Conservation (phyloP, 1,140 invertebrate genomes). For the Formica selysi region DNA sequence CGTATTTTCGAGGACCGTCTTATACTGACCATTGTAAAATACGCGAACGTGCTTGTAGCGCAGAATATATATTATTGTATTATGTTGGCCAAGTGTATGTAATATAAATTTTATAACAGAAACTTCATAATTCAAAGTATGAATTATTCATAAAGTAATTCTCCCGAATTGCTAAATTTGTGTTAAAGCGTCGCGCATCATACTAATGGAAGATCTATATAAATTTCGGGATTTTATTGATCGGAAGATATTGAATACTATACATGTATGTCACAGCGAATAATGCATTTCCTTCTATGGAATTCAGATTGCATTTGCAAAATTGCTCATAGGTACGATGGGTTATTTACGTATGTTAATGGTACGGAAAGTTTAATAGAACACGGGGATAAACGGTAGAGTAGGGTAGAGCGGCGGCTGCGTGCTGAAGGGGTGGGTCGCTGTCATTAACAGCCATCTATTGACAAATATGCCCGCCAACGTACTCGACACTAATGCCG, state of each 20-base stretch:
- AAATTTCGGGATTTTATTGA: neutral
- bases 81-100: neutral
- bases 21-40: slow-evolving; percentile 31
- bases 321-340: neutral
- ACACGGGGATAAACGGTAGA: slow-evolving; percentile 55
- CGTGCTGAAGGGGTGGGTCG: slow-evolving; percentile 61
- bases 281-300: slow-evolving; percentile 1
- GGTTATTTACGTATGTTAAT: slow-evolving; percentile 54
- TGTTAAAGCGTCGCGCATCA: neutral
- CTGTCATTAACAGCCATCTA: slow-evolving; percentile 78
- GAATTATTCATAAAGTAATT: neutral
- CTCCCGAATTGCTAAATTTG: neutral
- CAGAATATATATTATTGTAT: slow-evolving; percentile 9
- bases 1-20: slow-evolving; percentile 1
- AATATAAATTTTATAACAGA: slow-evolving; percentile 17
- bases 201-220: neutral
- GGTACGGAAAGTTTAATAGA: slow-evolving; percentile 50
- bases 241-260: neutral
- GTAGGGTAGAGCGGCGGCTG: slow-evolving; percentile 33
- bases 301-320: slow-evolving; percentile 6
- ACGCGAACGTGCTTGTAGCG: neutral
- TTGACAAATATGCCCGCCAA: slow-evolving; percentile 76
- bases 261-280: neutral
- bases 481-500: slow-evolving; percentile 74
- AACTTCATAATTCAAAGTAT: neutral